phyloP scores from a whole-genome alignment of 2,113 vertebrate species.

The Toxotes chatareus region DNA sequence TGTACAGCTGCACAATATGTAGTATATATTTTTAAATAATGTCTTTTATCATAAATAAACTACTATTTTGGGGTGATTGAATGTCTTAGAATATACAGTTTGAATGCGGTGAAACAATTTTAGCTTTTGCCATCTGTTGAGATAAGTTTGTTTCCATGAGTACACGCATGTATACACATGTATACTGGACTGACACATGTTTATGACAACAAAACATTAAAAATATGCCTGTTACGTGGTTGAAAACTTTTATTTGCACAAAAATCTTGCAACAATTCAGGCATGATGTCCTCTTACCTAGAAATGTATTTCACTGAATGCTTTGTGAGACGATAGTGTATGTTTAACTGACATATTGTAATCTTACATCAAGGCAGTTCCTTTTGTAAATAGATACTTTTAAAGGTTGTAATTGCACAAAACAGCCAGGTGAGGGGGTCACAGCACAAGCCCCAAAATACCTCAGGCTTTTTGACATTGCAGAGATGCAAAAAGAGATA shows the following conservation, averaged over 20 bases:
- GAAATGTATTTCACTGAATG: not conserved
- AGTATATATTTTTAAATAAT: not conserved
- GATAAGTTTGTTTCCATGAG: not conserved
- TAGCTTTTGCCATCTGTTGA: not conserved
- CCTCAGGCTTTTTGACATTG: not conserved
- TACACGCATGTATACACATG: not conserved
- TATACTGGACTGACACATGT: not conserved
- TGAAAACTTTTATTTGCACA: not conserved
- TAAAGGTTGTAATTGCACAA: conserved; percentile 38
- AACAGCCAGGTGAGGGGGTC: conserved; percentile 37
- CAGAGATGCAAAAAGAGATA: not conserved
- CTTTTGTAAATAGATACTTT: no score
- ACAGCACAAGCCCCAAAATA: not conserved
- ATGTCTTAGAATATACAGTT: not conserved
- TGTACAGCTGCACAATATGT: not conserved
- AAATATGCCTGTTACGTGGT: not conserved
- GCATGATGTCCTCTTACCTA: not conserved
- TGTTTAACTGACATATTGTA: not conserved
- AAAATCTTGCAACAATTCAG: not conserved
- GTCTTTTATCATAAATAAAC: not conserved
- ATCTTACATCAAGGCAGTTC: not conserved
- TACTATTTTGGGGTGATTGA: not conserved
- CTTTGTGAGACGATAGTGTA: not conserved
- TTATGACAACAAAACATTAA: not conserved
- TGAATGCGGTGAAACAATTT: not conserved